These are phyloP conservation scores for Anastrepha ludens DNA, from an alignment of 1,140 invertebrate genomes.

Conservation along the genomic window DNA sequence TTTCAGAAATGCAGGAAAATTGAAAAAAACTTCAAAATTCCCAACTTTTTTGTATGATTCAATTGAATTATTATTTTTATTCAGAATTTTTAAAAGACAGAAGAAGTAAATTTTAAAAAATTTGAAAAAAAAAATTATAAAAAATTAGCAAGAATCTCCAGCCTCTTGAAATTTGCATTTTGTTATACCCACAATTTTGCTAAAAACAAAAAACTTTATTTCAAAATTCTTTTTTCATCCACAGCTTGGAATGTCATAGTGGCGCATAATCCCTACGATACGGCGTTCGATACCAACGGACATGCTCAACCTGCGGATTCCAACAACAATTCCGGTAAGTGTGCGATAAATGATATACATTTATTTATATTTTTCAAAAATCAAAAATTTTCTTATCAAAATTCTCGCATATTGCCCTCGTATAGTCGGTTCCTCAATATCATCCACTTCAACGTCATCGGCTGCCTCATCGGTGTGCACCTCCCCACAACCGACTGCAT, in stretches of 20 bases:
- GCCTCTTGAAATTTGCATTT: too few species aligned
- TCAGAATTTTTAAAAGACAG: too few species aligned
- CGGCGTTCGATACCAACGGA: slow-evolving; percentile 28
- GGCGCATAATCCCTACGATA: slow-evolving; percentile 72
- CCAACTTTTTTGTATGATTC: too few species aligned
- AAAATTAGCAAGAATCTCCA: too few species aligned
- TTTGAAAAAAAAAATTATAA: too few species aligned
- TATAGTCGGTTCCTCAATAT: slow-evolving; percentile 62
- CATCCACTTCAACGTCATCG: slow-evolving; percentile 59
- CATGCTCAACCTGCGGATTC: slow-evolving; percentile 61
- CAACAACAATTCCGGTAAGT: slow-evolving; percentile 66
- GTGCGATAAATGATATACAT: not conserved
- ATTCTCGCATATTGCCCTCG: slow-evolving; percentile 30
- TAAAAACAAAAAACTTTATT: too few species aligned
- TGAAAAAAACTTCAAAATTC: too few species aligned
- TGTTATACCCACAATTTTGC: too few species aligned
- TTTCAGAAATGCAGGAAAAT: too few species aligned
- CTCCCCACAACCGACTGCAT: slow-evolving; percentile 47
- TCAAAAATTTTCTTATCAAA: slow-evolving; percentile 51
- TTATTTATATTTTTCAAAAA: not conserved
- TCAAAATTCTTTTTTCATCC: not conserved
- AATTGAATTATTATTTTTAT: too few species aligned
- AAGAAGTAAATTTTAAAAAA: too few species aligned
- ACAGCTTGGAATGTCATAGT: slow-evolving; percentile 72
- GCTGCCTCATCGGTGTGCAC: slow-evolving; percentile 43